A percentile compares a stretch with the other conserved stretches of the same genome.
These are phyloP conservation scores for Cataglyphis cursor DNA, from an alignment of 2,888 invertebrate species.

Conservation along the genomic window DNA sequence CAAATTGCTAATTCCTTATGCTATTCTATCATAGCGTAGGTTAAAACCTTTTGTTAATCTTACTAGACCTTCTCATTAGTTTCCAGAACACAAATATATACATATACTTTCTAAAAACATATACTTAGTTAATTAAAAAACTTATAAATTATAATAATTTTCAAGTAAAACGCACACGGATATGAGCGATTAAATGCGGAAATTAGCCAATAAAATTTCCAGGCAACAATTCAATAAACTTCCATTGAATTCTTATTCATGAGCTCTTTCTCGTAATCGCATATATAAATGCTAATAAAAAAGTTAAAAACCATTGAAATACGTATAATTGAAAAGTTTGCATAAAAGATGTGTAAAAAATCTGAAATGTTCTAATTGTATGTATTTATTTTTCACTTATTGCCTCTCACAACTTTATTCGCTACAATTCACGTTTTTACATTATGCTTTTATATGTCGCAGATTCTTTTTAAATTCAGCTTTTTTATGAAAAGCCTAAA, in stretches of 20 bases:
- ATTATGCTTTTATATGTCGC: background rate
- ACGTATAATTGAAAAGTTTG: slow-evolving; percentile 2
- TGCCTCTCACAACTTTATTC: background rate
- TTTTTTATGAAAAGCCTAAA: background rate
- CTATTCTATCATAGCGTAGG: background rate
- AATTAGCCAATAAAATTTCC: background rate
- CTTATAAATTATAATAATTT: slow-evolving; percentile 21
- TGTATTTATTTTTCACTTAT: background rate
- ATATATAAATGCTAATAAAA: background rate
- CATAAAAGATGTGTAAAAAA: background rate
- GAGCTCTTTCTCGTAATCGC: background rate
- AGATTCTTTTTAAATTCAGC: background rate
- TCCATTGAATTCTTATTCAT: background rate
- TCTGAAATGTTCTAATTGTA: background rate
- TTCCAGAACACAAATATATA: background rate
- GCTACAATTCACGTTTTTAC: background rate
- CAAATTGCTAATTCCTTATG: background rate
- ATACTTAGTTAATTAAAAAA: slow-evolving; percentile 26
- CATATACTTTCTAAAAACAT: background rate
- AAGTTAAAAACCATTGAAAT: background rate
- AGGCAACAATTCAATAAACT: slow-evolving; percentile 17
- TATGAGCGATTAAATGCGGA: background rate
- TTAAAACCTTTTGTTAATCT: slow-evolving; percentile 25
- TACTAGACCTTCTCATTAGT: slow-evolving; percentile 14
- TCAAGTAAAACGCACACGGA: background rate